Percentiles rank a stretch among this genome's conserved stretches.
Evolutionary conservation across 2,113 vertebrate genomes (phyloP).

Genomic region (Brachionichthys hirsutus): DNA sequence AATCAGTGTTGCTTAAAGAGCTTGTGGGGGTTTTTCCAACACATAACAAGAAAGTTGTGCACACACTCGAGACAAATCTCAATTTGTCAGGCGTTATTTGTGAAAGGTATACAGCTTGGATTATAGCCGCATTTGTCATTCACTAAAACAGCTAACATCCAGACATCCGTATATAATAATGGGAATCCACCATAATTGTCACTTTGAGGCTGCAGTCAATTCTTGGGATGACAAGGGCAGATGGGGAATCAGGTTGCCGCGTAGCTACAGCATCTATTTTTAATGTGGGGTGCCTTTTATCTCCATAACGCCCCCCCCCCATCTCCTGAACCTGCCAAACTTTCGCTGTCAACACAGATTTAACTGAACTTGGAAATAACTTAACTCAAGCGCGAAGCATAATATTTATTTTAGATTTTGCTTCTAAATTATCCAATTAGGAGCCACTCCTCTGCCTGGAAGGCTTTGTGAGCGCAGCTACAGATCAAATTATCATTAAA

Average conservation of each 20-base stretch:
- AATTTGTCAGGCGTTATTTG: conserved; percentile 6
- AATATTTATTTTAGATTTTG: conserved; percentile 52
- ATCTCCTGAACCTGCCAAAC: conserved; percentile 22
- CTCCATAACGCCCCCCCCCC: conserved; percentile 4
- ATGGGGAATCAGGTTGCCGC: conserved; percentile 14
- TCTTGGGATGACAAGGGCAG: conserved; percentile 17
- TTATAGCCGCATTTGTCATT: not conserved
- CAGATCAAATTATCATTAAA: conserved; percentile 62
- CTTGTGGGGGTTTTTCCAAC: conserved; percentile 8
- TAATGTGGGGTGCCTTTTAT: conserved; percentile 40
- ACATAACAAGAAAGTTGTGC: conserved; percentile 11
- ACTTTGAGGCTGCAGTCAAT: conserved; percentile 24
- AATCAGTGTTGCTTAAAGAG: conserved; percentile 17
- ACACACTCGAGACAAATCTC: not conserved
- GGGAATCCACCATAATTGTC: not conserved
- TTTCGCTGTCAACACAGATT: conserved; percentile 22
- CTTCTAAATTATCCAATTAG: conserved; percentile 52
- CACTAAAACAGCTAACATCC: not conserved
- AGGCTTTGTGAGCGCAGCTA: conserved; percentile 37
- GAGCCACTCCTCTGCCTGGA: conserved; percentile 32
- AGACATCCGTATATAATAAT: not conserved
- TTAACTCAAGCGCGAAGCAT: conserved; percentile 22
- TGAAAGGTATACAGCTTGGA: not conserved
- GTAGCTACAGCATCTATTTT: conserved; percentile 37
- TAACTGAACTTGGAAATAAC: no score